Base-by-base conservation (phyloP, 2,888 invertebrate species). In the Lissocephala sabroskyi region DNA sequence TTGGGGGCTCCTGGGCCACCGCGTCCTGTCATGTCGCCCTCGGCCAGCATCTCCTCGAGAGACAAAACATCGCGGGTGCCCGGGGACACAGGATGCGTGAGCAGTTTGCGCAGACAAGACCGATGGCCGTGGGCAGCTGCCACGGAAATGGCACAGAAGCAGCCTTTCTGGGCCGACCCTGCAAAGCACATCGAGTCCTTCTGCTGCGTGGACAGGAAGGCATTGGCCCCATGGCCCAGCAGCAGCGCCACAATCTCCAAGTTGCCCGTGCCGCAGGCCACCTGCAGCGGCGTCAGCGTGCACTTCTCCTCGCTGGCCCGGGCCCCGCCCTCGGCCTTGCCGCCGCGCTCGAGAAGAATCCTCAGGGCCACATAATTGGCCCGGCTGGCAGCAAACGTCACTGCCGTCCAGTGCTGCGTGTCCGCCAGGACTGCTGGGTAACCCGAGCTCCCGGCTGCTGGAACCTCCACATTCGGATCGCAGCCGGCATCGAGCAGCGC, bases 121-220 rank as follows among this genome's bases (percentile, higher is more conserved):
- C 95, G 87, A 44, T 95, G 93, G 0, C 96, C 96, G 81, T 96
- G 95, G 1, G 93, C 91, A 28, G 96, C 94, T 17, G 96, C 95
- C 9, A 96, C 93, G 0, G 95, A 93, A 71, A 96, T 92, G 28
- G 96, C 93, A 80, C 93, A 93, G 77, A 93, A 95, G 77, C 94
- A 94, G 1, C 95, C 95, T 49, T 93, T 88, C 77, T 95, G 95
- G 0, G 94, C 93, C 0, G 94, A 91, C 0, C 92, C 92, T 0
- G 94, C 93, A 77, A 95, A 95, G 67, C 94, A 94, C 48, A 95
- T 87, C 0, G 92, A 90, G 75, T 95, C 95, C 71, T 92, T 92
- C 52, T 92, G 89, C 67, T 93, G 89, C 0, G 95, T 95, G 1
- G 94, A 92, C 2, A 94, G 87, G 84, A 95, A 96, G 0, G 95